Evolutionary conservation across 2,888 invertebrate species (phyloP), one percentile per base, ranked within the genome.

Genomic region (Cephus sareptanus): DNA sequence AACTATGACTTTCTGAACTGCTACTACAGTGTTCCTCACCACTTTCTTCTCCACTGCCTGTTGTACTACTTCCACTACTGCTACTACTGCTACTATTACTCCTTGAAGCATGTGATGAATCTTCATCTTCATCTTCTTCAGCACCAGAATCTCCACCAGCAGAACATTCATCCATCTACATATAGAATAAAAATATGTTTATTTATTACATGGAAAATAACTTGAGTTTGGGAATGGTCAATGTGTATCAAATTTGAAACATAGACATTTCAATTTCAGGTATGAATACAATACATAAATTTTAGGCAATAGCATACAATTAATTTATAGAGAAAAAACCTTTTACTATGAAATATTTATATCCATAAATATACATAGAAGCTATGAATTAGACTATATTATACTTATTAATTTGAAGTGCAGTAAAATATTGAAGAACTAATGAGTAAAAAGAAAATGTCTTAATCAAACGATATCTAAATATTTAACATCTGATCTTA

Each of bases 41-140:
- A 30, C 89, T 90, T 31, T 91, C 91, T 35, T 91, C 91, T 30
- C 87, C 90, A 34, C 90, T 91, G 4, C 90, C 91, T 0, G 88
- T 86, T 4, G 90, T 90, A 76, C 87, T 89, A 69, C 88, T 89
- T 34, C 88, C 87, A 56, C 87, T 90, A 40, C 88, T 88, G 34
- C 88, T 89, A 76, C 88, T 89, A 35, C 88, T 90, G 74, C 88
- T 90, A 40, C 89, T 90, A 35, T 88, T 89, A 75, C 87, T 90
- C 30, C 85, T 85, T 9, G 90, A 89, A 15, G 84, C 89, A 13
- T 86, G 89, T 6, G 89, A 87, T 9, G 90, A 87, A 40, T 89
- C 91, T n/a, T 91, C 91, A 77, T 91, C 91, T 77, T 91, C 91
- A 74, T 91, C 91, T 77, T 91, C 91, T 77, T 91, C 91, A 0